Percentiles rank a stretch among this genome's conserved stretches.
Evolutionary conservation across 2,888 invertebrate genomes (phyloP).

Genomic region (Ochlodes sylvanus): DNA sequence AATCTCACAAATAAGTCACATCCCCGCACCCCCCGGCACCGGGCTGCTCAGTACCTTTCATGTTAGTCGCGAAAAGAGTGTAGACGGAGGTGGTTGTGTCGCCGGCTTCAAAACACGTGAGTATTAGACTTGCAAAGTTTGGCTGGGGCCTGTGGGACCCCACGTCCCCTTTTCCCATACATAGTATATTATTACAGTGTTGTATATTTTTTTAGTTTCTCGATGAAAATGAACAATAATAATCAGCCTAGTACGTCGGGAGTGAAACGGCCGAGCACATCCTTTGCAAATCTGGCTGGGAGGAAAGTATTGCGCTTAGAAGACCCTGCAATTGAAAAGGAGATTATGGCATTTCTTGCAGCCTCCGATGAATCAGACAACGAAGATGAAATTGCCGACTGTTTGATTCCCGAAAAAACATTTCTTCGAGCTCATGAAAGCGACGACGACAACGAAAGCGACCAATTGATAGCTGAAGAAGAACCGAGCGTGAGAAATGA

Average conservation of each 20-base stretch:
- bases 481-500: constrained; percentile 35
- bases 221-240: no score
- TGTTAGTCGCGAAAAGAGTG: constrained; percentile 44
- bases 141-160: no score
- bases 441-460: constrained; percentile 42
- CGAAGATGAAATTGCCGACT: constrained; percentile 41
- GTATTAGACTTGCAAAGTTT: constrained; percentile 38
- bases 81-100: constrained; percentile 39
- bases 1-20: constrained; percentile 14
- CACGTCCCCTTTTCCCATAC: no score
- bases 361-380: constrained; percentile 44
- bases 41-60: constrained; percentile 45
- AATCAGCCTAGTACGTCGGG: no score
- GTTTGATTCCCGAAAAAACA: constrained; percentile 41
- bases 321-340: constrained; percentile 39
- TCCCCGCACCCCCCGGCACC: constrained; percentile 43
- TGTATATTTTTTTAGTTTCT: no score
- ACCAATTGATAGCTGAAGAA: constrained; percentile 34
- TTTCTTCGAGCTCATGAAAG: constrained; percentile 41
- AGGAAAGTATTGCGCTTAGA: constrained; percentile 38
- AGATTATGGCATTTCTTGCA: constrained; percentile 40
- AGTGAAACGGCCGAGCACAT: no score
- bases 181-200: no score
- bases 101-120: constrained; percentile 37
- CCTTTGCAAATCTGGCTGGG: constrained; percentile 35